Evolutionary conservation across 1,140 invertebrate species (phyloP).

Genomic region (Agraylea sexmaculata): DNA sequence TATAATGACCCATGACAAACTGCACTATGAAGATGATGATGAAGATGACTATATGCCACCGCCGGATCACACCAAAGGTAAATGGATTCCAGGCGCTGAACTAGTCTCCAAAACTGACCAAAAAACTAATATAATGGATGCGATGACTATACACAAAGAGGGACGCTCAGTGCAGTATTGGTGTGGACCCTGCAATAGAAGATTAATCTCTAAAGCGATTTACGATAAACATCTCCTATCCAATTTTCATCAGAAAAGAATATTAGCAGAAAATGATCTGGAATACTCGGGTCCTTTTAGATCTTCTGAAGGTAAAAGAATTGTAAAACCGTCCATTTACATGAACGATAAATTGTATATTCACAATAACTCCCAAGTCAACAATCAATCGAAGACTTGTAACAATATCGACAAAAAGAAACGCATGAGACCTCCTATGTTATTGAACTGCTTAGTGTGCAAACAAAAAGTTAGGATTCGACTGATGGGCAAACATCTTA

Average conservation of each 20-base stretch:
- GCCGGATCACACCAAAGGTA: slow-evolving; percentile 57
- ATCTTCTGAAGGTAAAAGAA: slow-evolving; percentile 27
- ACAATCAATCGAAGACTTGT: slow-evolving; percentile 20
- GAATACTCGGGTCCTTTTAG: slow-evolving; percentile 41
- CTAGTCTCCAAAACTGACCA: slow-evolving; percentile 35
- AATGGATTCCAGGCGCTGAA: slow-evolving; percentile 58
- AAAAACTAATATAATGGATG: slow-evolving; percentile 40
- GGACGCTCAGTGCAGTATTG: slow-evolving; percentile 53
- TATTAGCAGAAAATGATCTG: slow-evolving; percentile 51
- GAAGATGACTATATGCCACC: slow-evolving; percentile 44
- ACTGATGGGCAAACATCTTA: slow-evolving; percentile 69
- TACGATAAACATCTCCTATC: slow-evolving; percentile 66
- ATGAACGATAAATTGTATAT: slow-evolving; percentile 27
- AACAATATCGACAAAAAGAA: slow-evolving; percentile 29
- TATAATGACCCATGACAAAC: slow-evolving; percentile 23
- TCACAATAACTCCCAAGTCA: slow-evolving; percentile 25
- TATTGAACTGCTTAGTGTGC: slow-evolving; percentile 55
- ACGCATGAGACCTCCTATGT: slow-evolving; percentile 44
- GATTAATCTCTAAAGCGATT: slow-evolving; percentile 55
- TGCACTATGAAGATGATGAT: slow-evolving; percentile 28
- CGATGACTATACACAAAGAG: slow-evolving; percentile 32
- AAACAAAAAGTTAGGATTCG: slow-evolving; percentile 50
- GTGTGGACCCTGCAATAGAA: slow-evolving; percentile 66
- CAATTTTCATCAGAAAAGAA: slow-evolving; percentile 57
- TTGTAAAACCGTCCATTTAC: slow-evolving; percentile 27